Base-by-base conservation (phyloP, 2,113 vertebrate species). In the Zosterops hypoxanthus region DNA sequence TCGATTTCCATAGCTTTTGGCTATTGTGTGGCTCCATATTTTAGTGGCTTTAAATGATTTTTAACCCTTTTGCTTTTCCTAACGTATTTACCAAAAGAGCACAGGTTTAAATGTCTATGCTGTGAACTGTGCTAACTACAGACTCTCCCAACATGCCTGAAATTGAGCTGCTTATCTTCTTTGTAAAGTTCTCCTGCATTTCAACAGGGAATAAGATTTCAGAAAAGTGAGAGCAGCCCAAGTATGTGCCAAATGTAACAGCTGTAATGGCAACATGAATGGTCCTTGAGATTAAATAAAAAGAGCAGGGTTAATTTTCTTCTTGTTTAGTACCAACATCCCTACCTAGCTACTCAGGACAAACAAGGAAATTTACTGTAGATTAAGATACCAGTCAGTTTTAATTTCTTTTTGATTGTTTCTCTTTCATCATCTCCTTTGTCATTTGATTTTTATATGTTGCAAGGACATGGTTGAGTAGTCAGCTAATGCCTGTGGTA, bases 351-450 rank as follows among this genome's bases (percentile, higher is more conserved):
- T 64, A 20, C 36, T 71, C 31, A 31, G 36, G 19, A 77, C 52
- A 53, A 64, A 60, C 10, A 64, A 56, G 52, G 53, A n/a, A 53
- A 53, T 79, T 72, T 75, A 61, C 64, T 85, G 53, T 57, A 56
- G n/a, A 31, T 88, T 76, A 72, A 76, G 82, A 68, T 52, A 66
- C n/a, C 36, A 28, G 49, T 53, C 6, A 28, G 16, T 33, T 84
- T 84, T 89, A 64, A 91, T 94, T 78, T 86, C n/a, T 91, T 89
- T 56, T 75, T 56, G 3, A 42, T 86, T 88, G 49, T 91, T 95
- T 71, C 56, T 81, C 86, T 91, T 94, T 87, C 93, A 89, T 92
- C 60, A 50, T 72, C 61, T 79, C 47, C 83, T 91, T 86, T 84
- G 61, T 56, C n/a, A 8, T 47, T 88, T 82, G 64, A 18, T 84